Evolutionary conservation across 2,113 vertebrate species (phyloP).

Genomic region (Tyrannus savana): DNA sequence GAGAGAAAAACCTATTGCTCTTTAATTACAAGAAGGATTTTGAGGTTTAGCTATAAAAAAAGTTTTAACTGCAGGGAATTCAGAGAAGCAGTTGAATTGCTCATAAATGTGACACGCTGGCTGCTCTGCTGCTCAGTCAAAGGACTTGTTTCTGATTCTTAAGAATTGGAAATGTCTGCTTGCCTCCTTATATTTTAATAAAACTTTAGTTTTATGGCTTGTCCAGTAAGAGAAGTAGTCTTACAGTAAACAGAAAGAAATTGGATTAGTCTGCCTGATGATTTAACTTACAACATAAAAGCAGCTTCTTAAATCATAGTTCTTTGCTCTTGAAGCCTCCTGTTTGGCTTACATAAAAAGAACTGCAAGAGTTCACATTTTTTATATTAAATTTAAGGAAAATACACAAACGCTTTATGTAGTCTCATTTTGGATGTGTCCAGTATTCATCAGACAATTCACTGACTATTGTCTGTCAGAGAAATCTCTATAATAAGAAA

Average conservation of each 20-base stretch:
- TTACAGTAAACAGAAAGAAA: conserved; percentile 40
- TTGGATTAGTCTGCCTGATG: conserved; percentile 31
- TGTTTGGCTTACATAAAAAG: not conserved
- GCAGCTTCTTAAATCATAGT: conserved; percentile 3
- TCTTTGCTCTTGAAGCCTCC: not conserved
- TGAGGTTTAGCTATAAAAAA: conserved; percentile 20
- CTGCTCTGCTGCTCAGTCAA: not conserved
- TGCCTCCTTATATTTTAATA: conserved; percentile 39
- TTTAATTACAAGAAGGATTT: conserved; percentile 40
- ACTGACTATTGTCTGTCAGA: not conserved
- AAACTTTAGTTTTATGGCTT: conserved; percentile 36
- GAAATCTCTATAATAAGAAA: not conserved
- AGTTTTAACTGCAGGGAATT: conserved; percentile 52
- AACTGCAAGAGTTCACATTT: not conserved
- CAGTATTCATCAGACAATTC: not conserved
- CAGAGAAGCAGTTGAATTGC: conserved; percentile 35
- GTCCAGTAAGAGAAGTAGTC: conserved; percentile 34
- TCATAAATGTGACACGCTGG: conserved; percentile 45
- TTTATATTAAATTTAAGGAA: not conserved
- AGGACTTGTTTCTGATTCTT: conserved; percentile 22
- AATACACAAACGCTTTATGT: not conserved
- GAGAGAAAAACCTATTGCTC: not conserved
- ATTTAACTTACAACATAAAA: conserved; percentile 34
- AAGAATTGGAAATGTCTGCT: conserved; percentile 35
- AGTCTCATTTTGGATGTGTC: not conserved